A percentile compares a stretch with the other conserved stretches of the same genome.
Evolutionary conservation across 2,797 vertebrate genomes (phyloP).

Genomic region (Nyctalus aviator): DNA sequence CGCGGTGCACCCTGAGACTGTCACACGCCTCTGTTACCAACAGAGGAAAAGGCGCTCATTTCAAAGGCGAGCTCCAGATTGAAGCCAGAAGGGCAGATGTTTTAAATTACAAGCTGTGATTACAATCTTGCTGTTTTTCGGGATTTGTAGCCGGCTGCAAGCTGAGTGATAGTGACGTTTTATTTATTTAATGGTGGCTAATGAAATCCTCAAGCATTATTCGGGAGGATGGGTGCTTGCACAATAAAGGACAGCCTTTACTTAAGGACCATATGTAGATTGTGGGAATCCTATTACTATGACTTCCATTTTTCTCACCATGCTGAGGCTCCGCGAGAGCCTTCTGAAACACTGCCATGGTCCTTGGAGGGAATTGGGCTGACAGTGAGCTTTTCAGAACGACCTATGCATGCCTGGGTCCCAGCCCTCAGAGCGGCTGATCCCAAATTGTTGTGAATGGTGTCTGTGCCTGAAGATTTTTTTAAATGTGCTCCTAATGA

Average conservation of each 20-base stretch:
- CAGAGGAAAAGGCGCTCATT: background rate
- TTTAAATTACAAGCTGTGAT: conserved; percentile 49
- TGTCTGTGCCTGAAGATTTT: background rate
- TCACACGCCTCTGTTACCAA: background rate
- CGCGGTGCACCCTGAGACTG: background rate
- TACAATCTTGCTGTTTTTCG: conserved; percentile 27
- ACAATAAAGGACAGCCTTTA: background rate
- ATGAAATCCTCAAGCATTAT: background rate
- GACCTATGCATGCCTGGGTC: background rate
- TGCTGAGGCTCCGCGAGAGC: background rate
- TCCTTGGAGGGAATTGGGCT: background rate
- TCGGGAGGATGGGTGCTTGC: background rate
- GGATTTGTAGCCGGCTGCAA: background rate
- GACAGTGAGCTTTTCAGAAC: background rate
- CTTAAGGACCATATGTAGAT: background rate
- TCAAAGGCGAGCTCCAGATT: background rate
- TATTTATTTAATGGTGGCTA: conserved; percentile 20
- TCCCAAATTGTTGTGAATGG: background rate
- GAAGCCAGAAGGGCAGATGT: conserved; percentile 58
- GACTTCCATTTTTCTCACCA: background rate
- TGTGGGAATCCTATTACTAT: conserved; percentile 3
- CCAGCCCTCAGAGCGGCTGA: background rate
- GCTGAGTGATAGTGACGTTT: background rate
- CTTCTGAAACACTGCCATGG: background rate
- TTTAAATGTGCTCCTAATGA: background rate